Conservation (phyloP, 2,113 vertebrate genomes). For the Australoheros scitulus region DNA sequence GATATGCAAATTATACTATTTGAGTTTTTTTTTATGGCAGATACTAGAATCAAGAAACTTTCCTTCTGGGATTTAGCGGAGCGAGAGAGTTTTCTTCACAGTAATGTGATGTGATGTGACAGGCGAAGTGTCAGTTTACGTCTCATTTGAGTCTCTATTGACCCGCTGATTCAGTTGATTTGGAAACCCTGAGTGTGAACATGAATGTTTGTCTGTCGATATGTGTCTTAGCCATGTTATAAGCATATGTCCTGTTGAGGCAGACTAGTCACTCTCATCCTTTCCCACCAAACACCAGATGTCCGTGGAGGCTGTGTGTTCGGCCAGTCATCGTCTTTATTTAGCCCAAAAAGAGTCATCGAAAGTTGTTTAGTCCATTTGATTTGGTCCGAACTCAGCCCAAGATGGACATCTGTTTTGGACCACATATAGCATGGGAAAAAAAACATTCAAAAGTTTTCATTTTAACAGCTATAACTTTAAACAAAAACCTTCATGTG, state of each 20-base stretch:
- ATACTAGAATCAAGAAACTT: not conserved
- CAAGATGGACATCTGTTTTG: constrained; percentile 2
- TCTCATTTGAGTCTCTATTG: constrained; percentile 7
- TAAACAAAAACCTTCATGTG: not conserved
- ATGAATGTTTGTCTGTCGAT: constrained; percentile 11
- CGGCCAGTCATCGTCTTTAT: not conserved
- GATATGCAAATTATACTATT: not conserved
- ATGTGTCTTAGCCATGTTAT: not conserved
- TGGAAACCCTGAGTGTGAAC: not conserved
- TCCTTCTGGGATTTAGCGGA: constrained; percentile 5
- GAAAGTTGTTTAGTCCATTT: not conserved
- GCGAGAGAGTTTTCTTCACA: not conserved
- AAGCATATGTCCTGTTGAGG: constrained; percentile 10
- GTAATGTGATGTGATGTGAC: not conserved
- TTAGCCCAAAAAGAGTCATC: not conserved
- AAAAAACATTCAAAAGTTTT: constrained; percentile 1
- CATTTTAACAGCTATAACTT: not conserved
- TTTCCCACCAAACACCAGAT: constrained; percentile 10
- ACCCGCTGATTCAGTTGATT: not conserved
- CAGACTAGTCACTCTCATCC: not conserved
- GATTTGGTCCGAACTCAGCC: not conserved
- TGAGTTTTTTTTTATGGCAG: not conserved
- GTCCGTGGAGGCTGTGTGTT: not conserved
- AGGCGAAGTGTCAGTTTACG: not conserved
- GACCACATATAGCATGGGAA: not conserved